These are phyloP conservation scores for Erynnis tages DNA, from an alignment of 2,888 invertebrate species.

Conservation along the genomic window DNA sequence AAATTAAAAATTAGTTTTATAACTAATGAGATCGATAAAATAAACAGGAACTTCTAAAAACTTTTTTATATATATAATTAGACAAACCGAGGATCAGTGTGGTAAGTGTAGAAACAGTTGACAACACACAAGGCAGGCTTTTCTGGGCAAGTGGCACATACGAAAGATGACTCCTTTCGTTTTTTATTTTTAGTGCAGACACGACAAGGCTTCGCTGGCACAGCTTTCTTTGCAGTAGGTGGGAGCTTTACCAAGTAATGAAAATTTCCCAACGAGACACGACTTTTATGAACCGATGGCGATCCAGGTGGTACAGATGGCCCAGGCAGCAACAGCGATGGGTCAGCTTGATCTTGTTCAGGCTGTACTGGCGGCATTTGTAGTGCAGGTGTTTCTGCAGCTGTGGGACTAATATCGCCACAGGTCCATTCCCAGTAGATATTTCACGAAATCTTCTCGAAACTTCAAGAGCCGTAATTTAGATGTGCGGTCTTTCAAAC, in stretches of 20 bases:
- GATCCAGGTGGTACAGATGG: constrained; percentile 11
- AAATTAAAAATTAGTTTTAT: too few species aligned
- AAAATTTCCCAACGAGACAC: constrained; percentile 17
- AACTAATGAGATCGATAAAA: too few species aligned
- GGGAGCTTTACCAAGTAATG: constrained; percentile 27
- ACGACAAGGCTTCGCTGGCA: constrained; percentile 29
- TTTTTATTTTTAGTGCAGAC: constrained; percentile 32
- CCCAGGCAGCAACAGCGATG: too few species aligned
- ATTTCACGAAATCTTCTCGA: constrained; percentile 28
- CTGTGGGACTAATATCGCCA: constrained; percentile 15
- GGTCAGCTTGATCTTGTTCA: constrained; percentile 11
- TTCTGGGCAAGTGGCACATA: constrained; percentile 29
- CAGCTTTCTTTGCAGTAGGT: constrained; percentile 26
- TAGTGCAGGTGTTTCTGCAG: constrained; percentile 18
- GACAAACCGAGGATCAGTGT: too few species aligned
- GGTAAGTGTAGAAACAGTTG: constrained; percentile 25
- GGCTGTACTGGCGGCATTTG: constrained; percentile 15
- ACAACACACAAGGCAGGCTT: constrained; percentile 27
- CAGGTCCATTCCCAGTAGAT: too few species aligned
- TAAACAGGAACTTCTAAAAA: too few species aligned
- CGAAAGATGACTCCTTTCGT: constrained; percentile 27
- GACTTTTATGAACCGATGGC: constrained; percentile 9
- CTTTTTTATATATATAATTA: too few species aligned
- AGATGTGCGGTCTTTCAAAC: constrained; percentile 25
- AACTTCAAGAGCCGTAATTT: too few species aligned